Conservation (phyloP, 2,113 vertebrate genomes). For the Ovibos moschatus region DNA sequence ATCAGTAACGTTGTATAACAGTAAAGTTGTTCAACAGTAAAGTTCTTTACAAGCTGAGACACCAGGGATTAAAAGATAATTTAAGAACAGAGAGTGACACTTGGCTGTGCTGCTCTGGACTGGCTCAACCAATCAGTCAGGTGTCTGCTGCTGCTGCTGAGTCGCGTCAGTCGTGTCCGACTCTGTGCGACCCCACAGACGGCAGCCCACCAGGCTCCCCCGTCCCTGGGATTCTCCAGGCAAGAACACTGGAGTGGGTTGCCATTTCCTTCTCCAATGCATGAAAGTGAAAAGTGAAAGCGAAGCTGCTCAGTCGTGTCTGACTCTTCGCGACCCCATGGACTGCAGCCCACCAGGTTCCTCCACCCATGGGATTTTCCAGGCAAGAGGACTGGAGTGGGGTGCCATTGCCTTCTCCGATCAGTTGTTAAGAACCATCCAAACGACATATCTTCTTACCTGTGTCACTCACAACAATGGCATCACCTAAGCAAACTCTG, state of each 20-base stretch:
- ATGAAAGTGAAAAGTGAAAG: no score
- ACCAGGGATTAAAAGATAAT: background rate
- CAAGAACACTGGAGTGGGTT: no score
- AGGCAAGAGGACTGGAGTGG: no score
- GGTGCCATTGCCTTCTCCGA: fast-evolving
- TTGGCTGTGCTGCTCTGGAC: background rate
- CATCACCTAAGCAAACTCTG: background rate
- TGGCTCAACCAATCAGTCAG: background rate
- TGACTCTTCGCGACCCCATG: fast-evolving
- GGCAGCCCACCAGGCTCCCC: no score
- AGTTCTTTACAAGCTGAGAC: background rate
- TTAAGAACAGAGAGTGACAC: background rate
- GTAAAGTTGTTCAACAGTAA: background rate
- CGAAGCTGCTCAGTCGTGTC: no score
- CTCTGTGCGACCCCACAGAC: no score
- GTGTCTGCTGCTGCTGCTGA: no score
- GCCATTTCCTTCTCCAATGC: no score
- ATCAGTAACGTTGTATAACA: background rate
- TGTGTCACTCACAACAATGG: background rate
- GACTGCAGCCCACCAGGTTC: no score
- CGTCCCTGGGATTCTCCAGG: no score
- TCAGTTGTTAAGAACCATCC: background rate
- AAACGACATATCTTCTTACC: background rate
- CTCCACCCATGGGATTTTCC: no score
- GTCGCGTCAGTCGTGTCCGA: no score